Evolutionary conservation across 2,888 invertebrate genomes (phyloP).

Genomic region (Zhuqinia jingwanae): DNA sequence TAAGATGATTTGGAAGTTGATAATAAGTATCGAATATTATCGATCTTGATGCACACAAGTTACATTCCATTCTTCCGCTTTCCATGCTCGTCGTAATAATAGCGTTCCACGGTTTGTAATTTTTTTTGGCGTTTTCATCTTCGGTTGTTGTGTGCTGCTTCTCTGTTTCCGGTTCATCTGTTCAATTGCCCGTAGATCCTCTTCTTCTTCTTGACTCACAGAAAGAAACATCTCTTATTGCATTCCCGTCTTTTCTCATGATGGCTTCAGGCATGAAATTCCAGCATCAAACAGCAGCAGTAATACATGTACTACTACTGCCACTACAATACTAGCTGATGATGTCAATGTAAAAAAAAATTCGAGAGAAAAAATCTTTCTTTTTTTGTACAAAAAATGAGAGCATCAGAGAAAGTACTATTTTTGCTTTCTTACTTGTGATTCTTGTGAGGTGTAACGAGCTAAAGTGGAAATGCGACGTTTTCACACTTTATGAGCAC

Average conservation of each 20-base stretch:
- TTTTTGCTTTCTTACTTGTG: not conserved
- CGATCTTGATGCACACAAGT: not conserved
- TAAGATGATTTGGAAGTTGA: not conserved
- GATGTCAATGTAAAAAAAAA: slow-evolving; percentile 43
- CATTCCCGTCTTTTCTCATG: not conserved
- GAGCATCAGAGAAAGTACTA: slow-evolving; percentile 29
- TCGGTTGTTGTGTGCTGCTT: not conserved
- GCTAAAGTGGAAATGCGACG: slow-evolving; percentile 46
- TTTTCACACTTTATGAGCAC: slow-evolving; percentile 33
- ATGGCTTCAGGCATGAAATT: slow-evolving; percentile 40
- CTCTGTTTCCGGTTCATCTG: slow-evolving; percentile 36
- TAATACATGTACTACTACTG: too few relatives aligned
- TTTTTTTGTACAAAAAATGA: slow-evolving; percentile 37
- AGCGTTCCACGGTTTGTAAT: not conserved
- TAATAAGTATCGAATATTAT: slow-evolving; percentile 10
- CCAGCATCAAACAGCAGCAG: not conserved
- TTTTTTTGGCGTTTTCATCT: slow-evolving; percentile 1
- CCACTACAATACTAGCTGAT: not conserved
- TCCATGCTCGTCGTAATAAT: not conserved
- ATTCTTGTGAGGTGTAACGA: slow-evolving; percentile 27
- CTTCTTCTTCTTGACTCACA: slow-evolving; percentile 1
- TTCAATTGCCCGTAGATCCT: slow-evolving; percentile 12
- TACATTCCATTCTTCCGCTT: too few relatives aligned
- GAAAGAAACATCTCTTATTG: not conserved
- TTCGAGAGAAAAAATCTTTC: slow-evolving; percentile 60